Evolutionary conservation across 35 echinoderm and acorn worm genomes (phyloP).

Genomic region (Acanthaster planci): DNA sequence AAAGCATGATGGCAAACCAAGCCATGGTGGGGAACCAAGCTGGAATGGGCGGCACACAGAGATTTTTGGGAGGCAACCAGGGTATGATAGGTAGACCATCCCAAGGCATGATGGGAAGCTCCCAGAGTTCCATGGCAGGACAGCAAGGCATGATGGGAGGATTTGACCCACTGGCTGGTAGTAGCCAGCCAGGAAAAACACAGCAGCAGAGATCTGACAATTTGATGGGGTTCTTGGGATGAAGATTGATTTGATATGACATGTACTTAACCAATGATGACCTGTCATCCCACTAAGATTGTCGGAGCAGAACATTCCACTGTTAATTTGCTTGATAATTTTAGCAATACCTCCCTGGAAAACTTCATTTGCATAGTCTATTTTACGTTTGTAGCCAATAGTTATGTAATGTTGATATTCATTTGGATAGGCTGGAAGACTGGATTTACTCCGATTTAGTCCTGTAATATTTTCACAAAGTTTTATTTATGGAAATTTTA

Average conservation of each 20-base stretch:
- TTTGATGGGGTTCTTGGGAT: constrained; percentile 20
- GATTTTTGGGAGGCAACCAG: constrained; percentile 9
- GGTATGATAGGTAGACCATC: neutral
- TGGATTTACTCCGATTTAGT: too few species aligned
- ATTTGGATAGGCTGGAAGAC: too few species aligned
- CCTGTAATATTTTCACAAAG: too few species aligned
- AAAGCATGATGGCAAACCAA: constrained; percentile 51
- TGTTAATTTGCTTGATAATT: too few species aligned
- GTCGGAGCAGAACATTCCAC: too few species aligned
- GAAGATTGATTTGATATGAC: neutral
- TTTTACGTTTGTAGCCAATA: too few species aligned
- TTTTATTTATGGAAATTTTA: too few species aligned
- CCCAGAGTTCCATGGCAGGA: neutral
- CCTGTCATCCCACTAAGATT: too few species aligned
- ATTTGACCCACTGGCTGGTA: constrained; percentile 26
- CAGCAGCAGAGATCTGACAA: constrained; percentile 24
- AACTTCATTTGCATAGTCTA: too few species aligned
- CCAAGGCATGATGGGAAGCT: constrained; percentile 34
- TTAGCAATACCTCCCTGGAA: too few species aligned
- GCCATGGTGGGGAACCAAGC: constrained; percentile 51
- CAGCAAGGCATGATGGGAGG: constrained; percentile 5
- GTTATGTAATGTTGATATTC: too few species aligned
- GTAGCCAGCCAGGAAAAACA: neutral
- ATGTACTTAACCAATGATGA: too few species aligned
- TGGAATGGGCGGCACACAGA: constrained; percentile 16